Evolutionary conservation across 2,797 vertebrate genomes (phyloP).

Genomic region (Balearica regulorum): DNA sequence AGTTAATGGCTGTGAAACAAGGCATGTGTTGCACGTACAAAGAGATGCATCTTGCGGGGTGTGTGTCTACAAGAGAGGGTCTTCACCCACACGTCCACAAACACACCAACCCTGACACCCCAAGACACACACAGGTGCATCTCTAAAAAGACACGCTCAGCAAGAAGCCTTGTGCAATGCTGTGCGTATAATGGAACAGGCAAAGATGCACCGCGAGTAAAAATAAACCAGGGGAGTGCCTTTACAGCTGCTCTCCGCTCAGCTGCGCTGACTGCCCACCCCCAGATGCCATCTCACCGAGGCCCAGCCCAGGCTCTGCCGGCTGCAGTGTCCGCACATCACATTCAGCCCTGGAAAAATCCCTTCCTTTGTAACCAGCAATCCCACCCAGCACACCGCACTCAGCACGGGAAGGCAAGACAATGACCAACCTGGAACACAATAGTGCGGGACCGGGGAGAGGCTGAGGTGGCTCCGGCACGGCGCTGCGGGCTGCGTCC

Average conservation of each 20-base stretch:
- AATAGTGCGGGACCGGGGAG: neutral
- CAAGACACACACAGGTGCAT: neutral
- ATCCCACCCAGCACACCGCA: neutral
- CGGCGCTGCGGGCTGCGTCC: neutral
- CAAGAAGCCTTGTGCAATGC: neutral
- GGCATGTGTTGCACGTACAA: neutral
- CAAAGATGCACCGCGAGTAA: neutral
- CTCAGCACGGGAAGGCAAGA: neutral
- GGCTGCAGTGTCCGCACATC: neutral
- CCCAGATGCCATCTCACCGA: neutral
- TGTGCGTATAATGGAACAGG: neutral
- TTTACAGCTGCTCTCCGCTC: neutral
- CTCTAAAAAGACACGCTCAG: neutral
- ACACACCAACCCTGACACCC: neutral
- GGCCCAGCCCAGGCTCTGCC: conserved; percentile 36
- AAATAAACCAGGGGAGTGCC: neutral
- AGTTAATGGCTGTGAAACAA: neutral
- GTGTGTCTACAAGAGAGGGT: neutral
- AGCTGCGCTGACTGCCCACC: neutral
- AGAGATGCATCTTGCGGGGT: neutral
- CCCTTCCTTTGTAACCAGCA: neutral
- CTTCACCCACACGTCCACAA: neutral
- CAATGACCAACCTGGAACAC: neutral
- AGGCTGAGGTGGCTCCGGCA: conserved; percentile 1
- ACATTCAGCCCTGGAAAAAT: neutral